These are phyloP conservation scores for Panopea generosa DNA, from an alignment of 2,888 invertebrate genomes.

Conservation along the genomic window DNA sequence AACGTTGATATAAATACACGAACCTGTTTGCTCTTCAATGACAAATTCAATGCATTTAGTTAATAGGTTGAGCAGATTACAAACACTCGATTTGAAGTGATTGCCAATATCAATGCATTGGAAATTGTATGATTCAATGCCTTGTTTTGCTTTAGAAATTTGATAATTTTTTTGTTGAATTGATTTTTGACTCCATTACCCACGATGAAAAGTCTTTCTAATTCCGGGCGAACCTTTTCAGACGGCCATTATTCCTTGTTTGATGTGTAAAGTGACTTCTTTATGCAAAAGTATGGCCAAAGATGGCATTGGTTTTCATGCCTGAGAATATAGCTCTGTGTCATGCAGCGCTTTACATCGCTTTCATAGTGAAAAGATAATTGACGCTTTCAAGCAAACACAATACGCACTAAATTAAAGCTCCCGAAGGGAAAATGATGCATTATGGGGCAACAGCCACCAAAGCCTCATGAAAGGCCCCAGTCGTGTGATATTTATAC, in stretches of 20 bases:
- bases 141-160: slow-evolving; percentile 10
- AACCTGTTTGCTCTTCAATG: not conserved
- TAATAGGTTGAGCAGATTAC: slow-evolving; percentile 4
- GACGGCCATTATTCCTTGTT: not conserved
- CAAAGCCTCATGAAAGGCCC: too few species aligned
- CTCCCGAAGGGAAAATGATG: slow-evolving; percentile 1
- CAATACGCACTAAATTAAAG: slow-evolving; percentile 13
- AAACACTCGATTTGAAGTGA: not conserved
- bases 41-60: not conserved
- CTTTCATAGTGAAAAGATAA: not conserved
- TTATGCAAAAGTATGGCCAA: not conserved
- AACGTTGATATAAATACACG: not conserved
- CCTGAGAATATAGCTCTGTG: not conserved
- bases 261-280: not conserved
- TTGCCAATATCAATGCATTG: too few species aligned
- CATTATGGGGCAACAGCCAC: not conserved
- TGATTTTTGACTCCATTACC: slow-evolving; percentile 9
- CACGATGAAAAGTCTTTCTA: not conserved
- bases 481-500: too few species aligned
- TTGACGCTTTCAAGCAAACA: not conserved
- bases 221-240: not conserved
- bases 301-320: slow-evolving; percentile 7
- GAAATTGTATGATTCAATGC: not conserved
- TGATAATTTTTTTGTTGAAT: not conserved
- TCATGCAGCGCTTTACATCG: slow-evolving; percentile 3